Evolutionary conservation across 2,797 vertebrate species (phyloP), one percentile per base, ranked within the genome.

Genomic region (Pyrocephalus nanus): DNA sequence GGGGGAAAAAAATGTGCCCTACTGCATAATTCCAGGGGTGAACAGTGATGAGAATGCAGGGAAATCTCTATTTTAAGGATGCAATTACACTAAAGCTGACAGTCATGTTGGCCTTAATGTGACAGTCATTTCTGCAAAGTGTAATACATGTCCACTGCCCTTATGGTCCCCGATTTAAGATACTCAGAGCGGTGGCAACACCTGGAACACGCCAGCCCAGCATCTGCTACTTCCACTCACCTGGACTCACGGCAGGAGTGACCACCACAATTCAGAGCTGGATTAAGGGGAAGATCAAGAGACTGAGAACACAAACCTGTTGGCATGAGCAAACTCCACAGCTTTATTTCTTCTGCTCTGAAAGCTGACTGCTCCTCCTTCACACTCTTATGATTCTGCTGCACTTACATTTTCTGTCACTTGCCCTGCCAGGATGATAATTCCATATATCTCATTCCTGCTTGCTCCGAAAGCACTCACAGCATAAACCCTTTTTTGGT

Each of bases 41-140:
- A 67, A 9, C 11, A 10, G 30, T 9, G 47, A 38, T 1, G 17
- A 72, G 8, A 90, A 42, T 13, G 12, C 0, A 0, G 7, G 15
- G 42, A 62, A 77, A 60, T 2, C n/a, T 71, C 64, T 42, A 8
- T 43, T 69, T 62, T 79, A 53, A 69, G 42, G 42, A 70, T 15
- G 26, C 8, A 67, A 38, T 34, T 57, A 77, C 12, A 81, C 15
- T 60, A 30, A 60, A 85, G 36, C 34, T 94, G 57, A 83, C 79
- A 90, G 73, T 5, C 4, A 0, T 17, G 47, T 4, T 8, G 13
- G 66, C 21, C 32, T 81, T 45, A 60, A 75, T 3, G n/a, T 50
- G 60, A 40, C 27, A 29, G 36, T 15, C 43, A 21, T 58, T 34
- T 73, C 23, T 32, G 75, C 6, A 2, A 53, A 45, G 23, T 11